phyloP scores from a whole-genome alignment of 1,140 invertebrate species.

The Triops longicaudatus region DNA sequence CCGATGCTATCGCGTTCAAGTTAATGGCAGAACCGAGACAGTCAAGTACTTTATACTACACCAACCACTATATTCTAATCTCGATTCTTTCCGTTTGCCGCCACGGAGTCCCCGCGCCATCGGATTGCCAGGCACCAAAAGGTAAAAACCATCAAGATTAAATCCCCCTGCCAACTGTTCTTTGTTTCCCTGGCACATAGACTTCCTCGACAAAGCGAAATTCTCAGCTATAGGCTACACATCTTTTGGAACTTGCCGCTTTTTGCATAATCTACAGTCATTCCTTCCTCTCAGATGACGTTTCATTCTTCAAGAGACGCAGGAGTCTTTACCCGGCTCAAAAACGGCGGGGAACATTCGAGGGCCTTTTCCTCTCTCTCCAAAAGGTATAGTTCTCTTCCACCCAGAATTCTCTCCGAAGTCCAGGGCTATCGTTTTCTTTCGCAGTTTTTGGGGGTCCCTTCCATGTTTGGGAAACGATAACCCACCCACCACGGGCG shows the following conservation, averaged over 20 bases:
- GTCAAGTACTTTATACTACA: slow-evolving; percentile 12
- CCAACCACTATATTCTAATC: slow-evolving; percentile 8
- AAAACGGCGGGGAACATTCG: not conserved
- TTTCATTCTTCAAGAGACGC: slow-evolving; percentile 13
- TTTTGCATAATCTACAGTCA: slow-evolving; percentile 15
- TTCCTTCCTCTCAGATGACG: slow-evolving; percentile 10
- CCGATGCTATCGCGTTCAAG: slow-evolving; percentile 5
- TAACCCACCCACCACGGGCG: slow-evolving; percentile 2
- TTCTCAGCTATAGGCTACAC: not conserved
- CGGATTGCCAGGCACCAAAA: slow-evolving; percentile 9
- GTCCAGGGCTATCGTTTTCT: not conserved
- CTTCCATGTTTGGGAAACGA: not conserved
- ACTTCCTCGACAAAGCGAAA: not conserved
- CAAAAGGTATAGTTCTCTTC: not conserved
- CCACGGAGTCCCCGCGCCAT: slow-evolving; percentile 6
- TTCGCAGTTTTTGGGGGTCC: not conserved
- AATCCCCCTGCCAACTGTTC: slow-evolving; percentile 10
- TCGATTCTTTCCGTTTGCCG: slow-evolving; percentile 14
- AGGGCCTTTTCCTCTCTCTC: not conserved
- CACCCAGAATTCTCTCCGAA: not conserved
- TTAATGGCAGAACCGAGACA: slow-evolving; percentile 14
- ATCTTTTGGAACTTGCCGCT: not conserved
- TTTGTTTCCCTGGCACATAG: slow-evolving; percentile 8
- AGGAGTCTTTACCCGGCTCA: not conserved
- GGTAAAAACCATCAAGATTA: slow-evolving; percentile 15